Percentiles rank a stretch among this genome's conserved stretches.
phyloP scores from a whole-genome alignment of 2,113 vertebrate genomes.

The Pseudorasbora parva region DNA sequence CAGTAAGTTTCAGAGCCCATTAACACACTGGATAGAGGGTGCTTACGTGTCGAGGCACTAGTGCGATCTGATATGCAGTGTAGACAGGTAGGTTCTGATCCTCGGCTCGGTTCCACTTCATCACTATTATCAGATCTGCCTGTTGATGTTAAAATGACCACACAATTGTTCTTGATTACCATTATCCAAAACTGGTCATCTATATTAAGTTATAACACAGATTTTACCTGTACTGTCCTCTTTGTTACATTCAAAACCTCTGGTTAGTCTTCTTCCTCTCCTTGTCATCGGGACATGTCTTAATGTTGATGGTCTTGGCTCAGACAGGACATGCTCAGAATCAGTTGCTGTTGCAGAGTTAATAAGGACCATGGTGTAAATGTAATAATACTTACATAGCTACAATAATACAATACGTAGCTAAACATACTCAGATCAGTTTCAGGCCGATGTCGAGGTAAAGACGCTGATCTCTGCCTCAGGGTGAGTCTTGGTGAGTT shows the following conservation, averaged over 20 bases:
- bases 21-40: background rate
- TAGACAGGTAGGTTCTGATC: conserved; percentile 49
- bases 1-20: background rate
- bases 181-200: background rate
- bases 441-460: conserved; percentile 58
- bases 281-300: conserved; percentile 58
- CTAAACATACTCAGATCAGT: conserved; percentile 70
- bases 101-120: conserved; percentile 46
- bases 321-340: conserved; percentile 36
- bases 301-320: conserved; percentile 38
- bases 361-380: background rate
- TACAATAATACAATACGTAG: too few relatives aligned
- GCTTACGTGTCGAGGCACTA: conserved; percentile 57
- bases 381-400: background rate
- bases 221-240: conserved; percentile 64
- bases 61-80: conserved; percentile 46
- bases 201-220: too few relatives aligned
- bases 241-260: conserved; percentile 33
- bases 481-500: background rate
- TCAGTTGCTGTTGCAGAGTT: conserved; percentile 52
- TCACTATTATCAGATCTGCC: conserved; percentile 30
- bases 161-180: background rate
- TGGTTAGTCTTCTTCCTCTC: conserved; percentile 27
- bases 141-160: background rate
- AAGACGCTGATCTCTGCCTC: conserved; percentile 62